A percentile compares a stretch with the other conserved stretches of the same genome.
phyloP scores from a whole-genome alignment of 2,113 vertebrate genomes.

The Capricornis sumatraensis region DNA sequence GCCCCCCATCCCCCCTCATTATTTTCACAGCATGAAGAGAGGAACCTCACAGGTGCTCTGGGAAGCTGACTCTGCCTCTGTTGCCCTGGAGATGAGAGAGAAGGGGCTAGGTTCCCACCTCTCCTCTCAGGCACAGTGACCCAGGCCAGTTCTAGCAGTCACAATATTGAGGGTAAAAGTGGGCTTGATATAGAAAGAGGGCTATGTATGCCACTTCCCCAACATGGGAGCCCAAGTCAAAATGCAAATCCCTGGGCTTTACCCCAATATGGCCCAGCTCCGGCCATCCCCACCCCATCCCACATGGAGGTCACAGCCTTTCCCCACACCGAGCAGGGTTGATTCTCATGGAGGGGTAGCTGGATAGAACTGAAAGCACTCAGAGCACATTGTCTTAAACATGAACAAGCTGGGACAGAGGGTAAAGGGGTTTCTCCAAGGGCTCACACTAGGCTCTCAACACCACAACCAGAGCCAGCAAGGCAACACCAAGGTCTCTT shows the following conservation, averaged over 20 bases:
- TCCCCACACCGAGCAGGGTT: not conserved
- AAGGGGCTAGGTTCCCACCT: not conserved
- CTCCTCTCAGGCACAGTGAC: not conserved
- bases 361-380: not conserved
- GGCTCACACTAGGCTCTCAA: accelerated
- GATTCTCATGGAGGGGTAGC: not conserved
- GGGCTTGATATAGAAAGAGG: not conserved
- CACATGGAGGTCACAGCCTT: not conserved
- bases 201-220: not conserved
- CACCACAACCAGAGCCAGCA: not conserved
- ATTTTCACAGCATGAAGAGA: not conserved
- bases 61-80: not conserved
- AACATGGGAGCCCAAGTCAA: not conserved
- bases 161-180: accelerated
- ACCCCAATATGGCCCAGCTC: not conserved
- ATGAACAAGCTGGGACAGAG: not conserved
- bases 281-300: accelerated
- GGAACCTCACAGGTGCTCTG: accelerated
- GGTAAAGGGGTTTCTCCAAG: not conserved
- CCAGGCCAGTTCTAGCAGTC: not conserved
- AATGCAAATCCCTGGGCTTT: not conserved
- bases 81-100: not conserved
- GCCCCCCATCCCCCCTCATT: accelerated
- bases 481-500: not conserved
- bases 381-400: not conserved